Evolutionary conservation across 1,140 invertebrate species (phyloP).

Genomic region (Cheumatopsyche charites): DNA sequence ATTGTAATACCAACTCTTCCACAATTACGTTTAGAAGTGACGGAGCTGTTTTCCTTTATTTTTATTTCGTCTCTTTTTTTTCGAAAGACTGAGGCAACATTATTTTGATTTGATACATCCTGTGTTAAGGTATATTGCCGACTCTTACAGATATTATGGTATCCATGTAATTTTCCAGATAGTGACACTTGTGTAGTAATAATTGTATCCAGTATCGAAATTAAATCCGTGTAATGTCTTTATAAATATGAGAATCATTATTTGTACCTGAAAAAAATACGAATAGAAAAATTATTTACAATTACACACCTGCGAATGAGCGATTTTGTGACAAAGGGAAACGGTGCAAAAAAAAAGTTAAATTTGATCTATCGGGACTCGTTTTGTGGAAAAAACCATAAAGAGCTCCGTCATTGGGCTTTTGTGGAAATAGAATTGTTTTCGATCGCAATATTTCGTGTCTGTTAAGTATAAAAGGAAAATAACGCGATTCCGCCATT

Average conservation of each 20-base stretch:
- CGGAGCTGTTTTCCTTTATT: slow-evolving; percentile 24
- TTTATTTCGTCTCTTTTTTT: slow-evolving; percentile 5
- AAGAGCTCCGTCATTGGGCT: not conserved
- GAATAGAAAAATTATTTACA: too few species aligned
- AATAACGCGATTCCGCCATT: not conserved
- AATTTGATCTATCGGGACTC: slow-evolving; percentile 4
- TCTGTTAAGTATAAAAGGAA: not conserved
- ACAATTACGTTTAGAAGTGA: slow-evolving; percentile 34
- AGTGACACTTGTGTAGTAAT: slow-evolving; percentile 5
- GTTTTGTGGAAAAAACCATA: slow-evolving; percentile 4
- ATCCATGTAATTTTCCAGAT: slow-evolving; percentile 14
- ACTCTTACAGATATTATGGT: slow-evolving; percentile 4
- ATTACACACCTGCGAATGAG: too few species aligned
- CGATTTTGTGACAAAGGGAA: too few species aligned
- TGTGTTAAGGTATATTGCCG: slow-evolving; percentile 17
- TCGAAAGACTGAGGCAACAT: slow-evolving; percentile 21
- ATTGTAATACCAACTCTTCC: slow-evolving; percentile 18
- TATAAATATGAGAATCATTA: not conserved
- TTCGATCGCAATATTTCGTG: slow-evolving; percentile 1
- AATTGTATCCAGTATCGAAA: slow-evolving; percentile 1
- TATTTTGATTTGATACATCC: slow-evolving; percentile 41
- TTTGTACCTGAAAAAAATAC: too few species aligned
- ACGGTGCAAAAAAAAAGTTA: too few species aligned
- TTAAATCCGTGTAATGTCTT: slow-evolving; percentile 18
- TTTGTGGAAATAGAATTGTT: slow-evolving; percentile 1